A percentile compares a stretch with the other conserved stretches of the same genome.
These are phyloP conservation scores for Lycaon pictus DNA, from an alignment of 2,113 vertebrate species.

Conservation along the genomic window DNA sequence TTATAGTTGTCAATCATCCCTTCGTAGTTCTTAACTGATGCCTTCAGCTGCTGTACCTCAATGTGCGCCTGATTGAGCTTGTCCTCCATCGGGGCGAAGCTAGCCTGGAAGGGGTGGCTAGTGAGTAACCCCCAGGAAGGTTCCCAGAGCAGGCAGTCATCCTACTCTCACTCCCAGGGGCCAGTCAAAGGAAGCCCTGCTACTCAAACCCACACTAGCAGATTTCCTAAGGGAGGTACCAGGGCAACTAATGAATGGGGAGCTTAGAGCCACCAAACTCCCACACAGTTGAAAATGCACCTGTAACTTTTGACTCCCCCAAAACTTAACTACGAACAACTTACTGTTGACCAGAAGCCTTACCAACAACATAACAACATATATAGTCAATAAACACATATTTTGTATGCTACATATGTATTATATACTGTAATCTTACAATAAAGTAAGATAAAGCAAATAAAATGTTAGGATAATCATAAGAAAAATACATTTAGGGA, in stretches of 20 bases:
- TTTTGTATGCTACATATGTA: not conserved
- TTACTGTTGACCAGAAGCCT: not conserved
- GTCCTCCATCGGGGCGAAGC: constrained; percentile 89
- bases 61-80: constrained; percentile 90
- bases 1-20: constrained; percentile 93
- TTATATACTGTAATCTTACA: not conserved
- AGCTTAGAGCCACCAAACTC: not conserved
- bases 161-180: not conserved
- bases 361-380: not conserved
- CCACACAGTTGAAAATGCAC: not conserved
- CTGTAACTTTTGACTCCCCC: not conserved
- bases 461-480: not conserved
- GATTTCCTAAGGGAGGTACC: not conserved
- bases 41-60: constrained; percentile 93
- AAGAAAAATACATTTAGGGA: not conserved
- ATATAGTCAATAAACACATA: not conserved
- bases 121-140: not conserved
- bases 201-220: not conserved
- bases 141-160: not conserved
- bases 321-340: not conserved
- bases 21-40: constrained; percentile 92
- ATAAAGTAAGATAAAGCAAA: not conserved
- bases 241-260: not conserved
- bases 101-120: constrained; percentile 85
- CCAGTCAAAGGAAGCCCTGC: not conserved